A percentile compares a stretch with the other conserved stretches of the same genome.
phyloP scores from a whole-genome alignment of 2,797 vertebrate species.

The Apodemus agrarius region DNA sequence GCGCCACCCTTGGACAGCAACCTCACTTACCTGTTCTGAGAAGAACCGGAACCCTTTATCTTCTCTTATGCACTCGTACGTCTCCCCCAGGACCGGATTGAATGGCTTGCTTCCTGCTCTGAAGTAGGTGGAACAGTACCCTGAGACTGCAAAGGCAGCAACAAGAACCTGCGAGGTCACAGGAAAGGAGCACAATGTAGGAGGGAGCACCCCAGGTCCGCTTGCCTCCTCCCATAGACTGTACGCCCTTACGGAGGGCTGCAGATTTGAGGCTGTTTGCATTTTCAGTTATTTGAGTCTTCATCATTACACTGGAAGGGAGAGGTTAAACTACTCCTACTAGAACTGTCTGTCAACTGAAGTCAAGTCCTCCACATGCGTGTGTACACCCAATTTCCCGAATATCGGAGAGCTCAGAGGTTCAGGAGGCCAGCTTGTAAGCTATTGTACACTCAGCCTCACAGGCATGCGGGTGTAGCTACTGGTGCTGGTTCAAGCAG shows the following conservation, averaged over 20 bases:
- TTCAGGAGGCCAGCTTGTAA: not conserved
- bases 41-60: slow-evolving; percentile 99
- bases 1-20: not conserved
- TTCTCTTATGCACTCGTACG: slow-evolving; percentile 98
- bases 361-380: not conserved
- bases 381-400: not conserved
- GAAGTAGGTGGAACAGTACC: slow-evolving; percentile 98
- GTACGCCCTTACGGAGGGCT: accelerated
- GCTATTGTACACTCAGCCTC: not conserved
- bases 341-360: not conserved
- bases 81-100: slow-evolving; percentile 98
- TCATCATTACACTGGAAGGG: not conserved
- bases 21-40: slow-evolving; percentile 94
- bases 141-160: slow-evolving; percentile 98
- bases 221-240: not conserved
- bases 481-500: not conserved
- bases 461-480: not conserved
- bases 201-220: slow-evolving; percentile 2
- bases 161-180: slow-evolving; percentile 92
- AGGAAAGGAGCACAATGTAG: slow-evolving; percentile 75
- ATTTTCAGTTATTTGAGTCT: slow-evolving; percentile 16
- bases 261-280: not conserved
- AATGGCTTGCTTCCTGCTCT: slow-evolving; percentile 99
- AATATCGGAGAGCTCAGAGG: not conserved
- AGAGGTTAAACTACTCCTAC: not conserved